Base-by-base conservation (phyloP, 1,140 invertebrate genomes). In the Lerema accius region DNA sequence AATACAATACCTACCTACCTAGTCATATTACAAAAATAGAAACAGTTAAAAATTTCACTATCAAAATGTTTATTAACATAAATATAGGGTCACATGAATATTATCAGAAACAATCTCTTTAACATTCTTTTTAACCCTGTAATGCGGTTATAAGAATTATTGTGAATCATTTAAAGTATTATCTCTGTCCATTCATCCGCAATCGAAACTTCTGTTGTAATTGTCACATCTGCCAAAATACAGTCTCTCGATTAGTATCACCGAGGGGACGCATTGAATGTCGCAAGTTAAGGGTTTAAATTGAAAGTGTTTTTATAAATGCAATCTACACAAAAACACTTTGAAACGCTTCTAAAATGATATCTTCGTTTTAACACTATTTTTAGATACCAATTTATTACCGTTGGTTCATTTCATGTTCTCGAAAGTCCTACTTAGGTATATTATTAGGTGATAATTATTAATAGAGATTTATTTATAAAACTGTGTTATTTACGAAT, bases 151-250 rank as follows among this genome's bases (percentile, higher is more conserved):
- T 58, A 69, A 46, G 61, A 46, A 35, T 59, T 67, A 73, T 70
- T 68, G 71, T 73, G 67, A 69, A 78, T 70, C 69, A 71, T 82
- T 85, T 80, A 80, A 80, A 75, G 80, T 65, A 80, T 85, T 86
- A 88, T 88, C 85, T 78, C 26, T 63, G 45, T 51, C 56, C 67
- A 84, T 85, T 86, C 78, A 84, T 42, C 73, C 73, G 77, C 84
- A 84, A 89, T 86, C 86, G 82, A 84, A 67, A 85, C 73, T 80
- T 78, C 75, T 80, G 76, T 83, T 84, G 76, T 82, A 78, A 84
- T 84, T 76, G 82, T 81, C 74, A 74, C 86, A 89, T 86, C 84
- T 89, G 86, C 73, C 82, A 83, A 85, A 81, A 81, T 76, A 83
- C 49, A 71, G 50, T 45, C 58, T 37, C 42, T 40, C 60, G 58